phyloP scores from a whole-genome alignment of 2,797 vertebrate species.

The Hippoglossus hippoglossus region DNA sequence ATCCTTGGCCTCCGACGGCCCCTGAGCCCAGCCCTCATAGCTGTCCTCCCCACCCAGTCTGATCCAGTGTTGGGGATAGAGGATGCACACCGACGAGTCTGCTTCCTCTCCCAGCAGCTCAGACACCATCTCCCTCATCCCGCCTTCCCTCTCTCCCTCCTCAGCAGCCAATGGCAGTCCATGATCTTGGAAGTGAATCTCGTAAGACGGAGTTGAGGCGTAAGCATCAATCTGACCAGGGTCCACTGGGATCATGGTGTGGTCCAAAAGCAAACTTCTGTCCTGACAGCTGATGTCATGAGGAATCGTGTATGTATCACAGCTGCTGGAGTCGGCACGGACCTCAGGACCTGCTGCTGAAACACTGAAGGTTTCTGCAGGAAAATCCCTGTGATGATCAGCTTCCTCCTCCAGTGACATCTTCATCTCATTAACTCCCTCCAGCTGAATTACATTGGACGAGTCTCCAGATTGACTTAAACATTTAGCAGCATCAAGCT shows the following conservation, averaged over 20 bases:
- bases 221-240: slow-evolving; percentile 77
- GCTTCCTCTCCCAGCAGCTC: slow-evolving; percentile 77
- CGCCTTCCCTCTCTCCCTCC: slow-evolving; percentile 70
- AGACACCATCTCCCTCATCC: slow-evolving; percentile 80
- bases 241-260: slow-evolving; percentile 51
- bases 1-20: background rate
- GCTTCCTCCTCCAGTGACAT: background rate
- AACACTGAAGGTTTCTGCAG: background rate
- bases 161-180: background rate
- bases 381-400: accelerated
- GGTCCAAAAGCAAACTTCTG: background rate
- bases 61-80: slow-evolving; percentile 67
- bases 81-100: slow-evolving; percentile 32
- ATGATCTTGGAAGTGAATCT: slow-evolving; percentile 69
- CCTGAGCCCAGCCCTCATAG: slow-evolving; percentile 58
- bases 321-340: background rate
- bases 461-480: background rate
- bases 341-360: background rate
- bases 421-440: background rate
- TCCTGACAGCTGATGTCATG: background rate
- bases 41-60: slow-evolving; percentile 56
- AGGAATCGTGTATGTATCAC: slow-evolving; percentile 19
- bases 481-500: background rate
- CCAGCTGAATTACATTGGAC: background rate
- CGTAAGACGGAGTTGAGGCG: slow-evolving; percentile 81